phyloP scores from a whole-genome alignment of 37 sponge, comb jelly and placozoan genomes.

The Sycon ciliatum region DNA sequence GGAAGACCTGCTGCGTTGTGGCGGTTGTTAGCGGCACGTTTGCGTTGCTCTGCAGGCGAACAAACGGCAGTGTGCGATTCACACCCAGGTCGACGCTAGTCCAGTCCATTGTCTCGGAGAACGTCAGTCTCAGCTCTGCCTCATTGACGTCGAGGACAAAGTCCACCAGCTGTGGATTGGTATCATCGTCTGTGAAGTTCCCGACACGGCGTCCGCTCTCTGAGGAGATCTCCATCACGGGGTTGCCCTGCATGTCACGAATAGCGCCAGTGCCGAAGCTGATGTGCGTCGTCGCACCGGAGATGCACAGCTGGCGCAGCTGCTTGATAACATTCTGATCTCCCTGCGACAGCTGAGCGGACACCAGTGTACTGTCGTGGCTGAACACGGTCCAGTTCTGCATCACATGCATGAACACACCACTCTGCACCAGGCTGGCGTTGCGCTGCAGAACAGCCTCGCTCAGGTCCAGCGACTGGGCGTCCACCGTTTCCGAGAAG shows the following conservation, averaged over 20 bases:
- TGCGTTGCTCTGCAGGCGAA: constrained; percentile 41
- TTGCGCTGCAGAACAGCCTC: constrained; percentile 61
- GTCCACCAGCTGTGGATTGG: constrained; percentile 34
- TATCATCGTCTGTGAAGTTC: constrained; percentile 36
- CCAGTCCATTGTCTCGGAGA: constrained; percentile 74
- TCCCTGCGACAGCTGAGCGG: constrained; percentile 31
- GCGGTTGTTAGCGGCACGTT: no score
- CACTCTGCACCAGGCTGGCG: background rate
- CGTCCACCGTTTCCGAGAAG: constrained; percentile 77
- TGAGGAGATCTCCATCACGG: constrained; percentile 36
- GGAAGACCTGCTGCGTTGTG: no score
- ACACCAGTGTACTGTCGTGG: constrained; percentile 44
- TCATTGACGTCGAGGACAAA: constrained; percentile 65
- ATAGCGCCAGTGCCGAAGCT: constrained; percentile 33
- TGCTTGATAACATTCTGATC: constrained; percentile 77
- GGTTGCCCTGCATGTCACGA: constrained; percentile 66
- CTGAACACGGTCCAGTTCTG: no score
- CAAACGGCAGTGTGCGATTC: constrained; percentile 21
- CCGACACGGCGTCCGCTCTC: constrained; percentile 26
- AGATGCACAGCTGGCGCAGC: constrained; percentile 54
- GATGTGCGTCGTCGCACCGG: constrained; percentile 45
- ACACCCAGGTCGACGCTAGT: constrained; percentile 45
- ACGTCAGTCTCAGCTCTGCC: constrained; percentile 53
- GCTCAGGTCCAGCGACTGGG: constrained; percentile 33
- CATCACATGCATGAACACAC: no score